Conservation (phyloP, 2,113 vertebrate species). For the Chaetodon auriga region DNA sequence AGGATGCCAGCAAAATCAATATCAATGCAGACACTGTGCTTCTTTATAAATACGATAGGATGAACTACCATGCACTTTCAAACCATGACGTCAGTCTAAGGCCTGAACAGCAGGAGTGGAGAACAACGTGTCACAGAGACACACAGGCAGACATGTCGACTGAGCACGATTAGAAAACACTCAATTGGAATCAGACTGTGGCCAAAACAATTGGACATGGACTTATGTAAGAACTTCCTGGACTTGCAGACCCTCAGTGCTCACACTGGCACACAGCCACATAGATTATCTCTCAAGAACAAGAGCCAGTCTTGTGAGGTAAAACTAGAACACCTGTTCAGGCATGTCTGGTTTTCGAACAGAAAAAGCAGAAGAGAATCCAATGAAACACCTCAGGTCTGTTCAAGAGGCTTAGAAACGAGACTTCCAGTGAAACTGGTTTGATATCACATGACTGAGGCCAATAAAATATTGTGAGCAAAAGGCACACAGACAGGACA, state of each 20-base stretch:
- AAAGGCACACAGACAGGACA: not conserved
- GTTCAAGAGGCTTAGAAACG: not conserved
- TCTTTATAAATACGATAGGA: not conserved
- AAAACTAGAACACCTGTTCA: conserved; percentile 3
- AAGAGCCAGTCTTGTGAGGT: not conserved
- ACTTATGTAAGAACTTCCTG: not conserved
- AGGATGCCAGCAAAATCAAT: conserved; percentile 36
- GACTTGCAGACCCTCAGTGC: not conserved
- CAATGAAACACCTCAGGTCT: not conserved
- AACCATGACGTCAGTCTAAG: not conserved
- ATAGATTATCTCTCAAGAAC: not conserved
- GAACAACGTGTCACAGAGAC: not conserved
- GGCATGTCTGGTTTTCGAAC: not conserved
- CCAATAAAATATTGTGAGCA: not conserved
- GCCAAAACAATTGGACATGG: not conserved
- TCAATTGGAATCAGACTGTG: not conserved
- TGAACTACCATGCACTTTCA: not conserved
- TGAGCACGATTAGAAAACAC: not conserved
- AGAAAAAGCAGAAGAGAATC: conserved; percentile 9
- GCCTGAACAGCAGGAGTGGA: not conserved
- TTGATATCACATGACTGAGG: conserved; percentile 43
- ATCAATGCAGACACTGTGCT: conserved; percentile 14
- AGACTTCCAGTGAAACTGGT: conserved; percentile 6
- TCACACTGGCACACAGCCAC: not conserved
- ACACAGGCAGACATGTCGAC: not conserved